Evolutionary conservation across 2,113 vertebrate genomes (phyloP).

Genomic region (Neogobius melanostomus): DNA sequence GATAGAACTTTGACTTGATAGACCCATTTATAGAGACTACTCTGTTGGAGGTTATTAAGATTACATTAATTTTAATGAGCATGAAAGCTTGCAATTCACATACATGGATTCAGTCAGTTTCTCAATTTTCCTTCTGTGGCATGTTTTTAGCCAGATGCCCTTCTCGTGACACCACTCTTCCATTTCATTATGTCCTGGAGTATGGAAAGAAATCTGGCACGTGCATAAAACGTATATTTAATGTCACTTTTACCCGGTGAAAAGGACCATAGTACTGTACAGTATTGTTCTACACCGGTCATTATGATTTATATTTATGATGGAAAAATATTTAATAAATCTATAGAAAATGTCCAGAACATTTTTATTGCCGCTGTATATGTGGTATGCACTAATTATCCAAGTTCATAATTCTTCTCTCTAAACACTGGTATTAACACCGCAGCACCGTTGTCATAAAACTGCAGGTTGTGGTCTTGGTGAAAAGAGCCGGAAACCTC

Average conservation of each 20-base stretch:
- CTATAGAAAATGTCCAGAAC: background rate
- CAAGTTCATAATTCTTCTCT: constrained; percentile 28
- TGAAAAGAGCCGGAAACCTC: constrained; percentile 43
- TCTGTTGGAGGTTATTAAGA: no score
- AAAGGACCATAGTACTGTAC: background rate
- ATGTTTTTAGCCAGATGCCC: background rate
- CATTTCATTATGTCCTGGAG: background rate
- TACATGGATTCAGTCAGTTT: no score
- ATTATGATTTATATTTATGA: background rate
- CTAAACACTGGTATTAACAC: constrained; percentile 31
- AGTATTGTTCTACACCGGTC: background rate
- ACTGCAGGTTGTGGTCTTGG: constrained; percentile 33
- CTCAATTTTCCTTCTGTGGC: background rate
- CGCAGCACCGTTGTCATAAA: constrained; percentile 44
- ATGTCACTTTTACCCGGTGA: background rate
- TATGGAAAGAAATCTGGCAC: background rate
- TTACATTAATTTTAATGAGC: no score
- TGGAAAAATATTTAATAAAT: background rate
- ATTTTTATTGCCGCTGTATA: background rate
- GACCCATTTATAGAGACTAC: no score
- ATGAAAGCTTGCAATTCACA: no score
- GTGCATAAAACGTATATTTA: background rate
- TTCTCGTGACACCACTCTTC: background rate
- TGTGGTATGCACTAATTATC: constrained; percentile 22
- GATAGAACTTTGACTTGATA: no score